phyloP scores from a whole-genome alignment of 1,140 invertebrate species.

The Panonychus citri region DNA sequence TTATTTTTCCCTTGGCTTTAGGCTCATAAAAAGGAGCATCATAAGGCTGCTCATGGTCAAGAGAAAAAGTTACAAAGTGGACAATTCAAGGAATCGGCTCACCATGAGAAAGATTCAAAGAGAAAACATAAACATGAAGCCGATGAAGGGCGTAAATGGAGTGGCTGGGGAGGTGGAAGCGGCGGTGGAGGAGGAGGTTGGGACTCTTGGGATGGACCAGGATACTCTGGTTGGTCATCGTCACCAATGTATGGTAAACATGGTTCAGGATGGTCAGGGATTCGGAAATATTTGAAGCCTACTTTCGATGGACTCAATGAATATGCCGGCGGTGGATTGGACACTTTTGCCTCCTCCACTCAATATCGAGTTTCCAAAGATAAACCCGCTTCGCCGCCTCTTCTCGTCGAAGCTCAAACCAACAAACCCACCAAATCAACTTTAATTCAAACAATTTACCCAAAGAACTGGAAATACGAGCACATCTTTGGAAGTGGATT shows the following conservation, averaged over 20 bases:
- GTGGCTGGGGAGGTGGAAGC: neutral
- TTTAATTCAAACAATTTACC: neutral
- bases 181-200: neutral
- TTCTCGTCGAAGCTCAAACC: too few species aligned
- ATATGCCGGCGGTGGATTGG: neutral
- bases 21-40: neutral
- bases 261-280: neutral
- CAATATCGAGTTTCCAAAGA: neutral
- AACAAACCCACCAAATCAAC: neutral
- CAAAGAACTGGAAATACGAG: neutral
- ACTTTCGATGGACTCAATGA: neutral
- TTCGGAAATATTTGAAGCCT: neutral
- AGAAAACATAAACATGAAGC: neutral
- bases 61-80: neutral
- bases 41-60: neutral
- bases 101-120: neutral
- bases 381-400: neutral
- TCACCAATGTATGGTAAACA: neutral
- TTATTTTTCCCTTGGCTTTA: too few species aligned
- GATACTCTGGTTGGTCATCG: neutral
- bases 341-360: neutral
- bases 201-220: neutral
- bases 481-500: neutral
- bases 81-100: neutral
- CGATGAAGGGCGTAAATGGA: neutral